Conservation (phyloP, 1,140 invertebrate species). For the Drosophila sp. region DNA sequence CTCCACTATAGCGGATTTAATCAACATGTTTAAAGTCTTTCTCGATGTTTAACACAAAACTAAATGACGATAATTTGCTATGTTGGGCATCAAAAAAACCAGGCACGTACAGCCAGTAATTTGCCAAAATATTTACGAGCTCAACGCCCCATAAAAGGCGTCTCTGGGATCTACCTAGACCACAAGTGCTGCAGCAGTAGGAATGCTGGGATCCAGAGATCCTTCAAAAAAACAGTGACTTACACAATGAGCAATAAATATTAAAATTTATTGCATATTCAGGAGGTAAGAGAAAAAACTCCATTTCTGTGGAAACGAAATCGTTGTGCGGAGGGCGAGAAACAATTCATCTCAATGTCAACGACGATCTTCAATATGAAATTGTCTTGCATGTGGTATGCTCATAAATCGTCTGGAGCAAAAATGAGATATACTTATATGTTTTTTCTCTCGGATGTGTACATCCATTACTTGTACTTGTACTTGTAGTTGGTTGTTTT, state of each 20-base stretch:
- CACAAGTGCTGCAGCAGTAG: neutral
- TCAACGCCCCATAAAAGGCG: slow-evolving; percentile 61
- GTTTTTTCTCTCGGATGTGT: neutral
- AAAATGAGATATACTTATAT: neutral
- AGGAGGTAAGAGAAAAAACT: slow-evolving; percentile 10
- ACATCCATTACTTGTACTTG: neutral
- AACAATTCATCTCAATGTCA: slow-evolving; percentile 46
- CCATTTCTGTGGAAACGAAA: slow-evolving; percentile 51
- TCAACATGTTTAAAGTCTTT: slow-evolving; percentile 62
- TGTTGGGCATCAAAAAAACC: slow-evolving; percentile 35
- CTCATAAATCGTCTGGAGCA: slow-evolving; percentile 57
- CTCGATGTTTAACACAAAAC: slow-evolving; percentile 44
- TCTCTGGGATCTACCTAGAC: slow-evolving; percentile 28
- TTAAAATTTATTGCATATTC: slow-evolving; percentile 59
- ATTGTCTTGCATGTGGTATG: slow-evolving; percentile 54
- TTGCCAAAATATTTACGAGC: slow-evolving; percentile 80
- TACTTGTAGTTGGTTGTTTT: slow-evolving; percentile 9
- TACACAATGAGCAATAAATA: slow-evolving; percentile 71
- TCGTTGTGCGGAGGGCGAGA: slow-evolving; percentile 16
- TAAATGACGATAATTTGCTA: slow-evolving; percentile 51
- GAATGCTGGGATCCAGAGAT: neutral
- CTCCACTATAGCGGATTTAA: slow-evolving; percentile 35
- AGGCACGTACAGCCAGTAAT: slow-evolving; percentile 65
- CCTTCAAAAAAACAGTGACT: slow-evolving; percentile 7
- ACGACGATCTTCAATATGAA: slow-evolving; percentile 32